Base-by-base conservation (phyloP, 2,113 vertebrate genomes). In the Numida meleagris region DNA sequence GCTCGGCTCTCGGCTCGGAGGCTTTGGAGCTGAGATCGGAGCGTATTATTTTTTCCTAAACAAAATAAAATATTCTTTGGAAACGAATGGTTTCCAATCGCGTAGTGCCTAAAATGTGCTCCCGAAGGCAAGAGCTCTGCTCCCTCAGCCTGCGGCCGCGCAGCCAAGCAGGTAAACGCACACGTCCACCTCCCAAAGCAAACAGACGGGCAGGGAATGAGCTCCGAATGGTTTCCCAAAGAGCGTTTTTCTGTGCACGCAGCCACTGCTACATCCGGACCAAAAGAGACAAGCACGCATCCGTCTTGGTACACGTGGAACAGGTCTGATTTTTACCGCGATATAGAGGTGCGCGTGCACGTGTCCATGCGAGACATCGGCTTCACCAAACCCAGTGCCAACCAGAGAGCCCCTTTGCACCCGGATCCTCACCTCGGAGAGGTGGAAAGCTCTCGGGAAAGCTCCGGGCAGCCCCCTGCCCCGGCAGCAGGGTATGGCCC, bases 241-340 rank as follows among this genome's bases (percentile, higher is more conserved):
- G 8, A 6, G 6, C 33, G 3, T 4, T 17, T 51, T 61, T 71
- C 38, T 5, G 42, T 53, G 23, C 21, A 36, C 46, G 4, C 76
- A 61, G 6, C 20, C 59, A 1, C 53, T 73, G 38, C 8, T 61
- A 11, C 18, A 8, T 14, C 43, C 6, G 4, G 23, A 71, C 17
- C 31, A 12, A 48, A 25, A 0, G 6, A 50, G 38, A 18, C 13
- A 10, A 27, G 11, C 34, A 2, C 1, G 2, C 21, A 25, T 3
- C 33, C 25, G 4, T 4, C 7, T 6, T 4, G 6, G 13, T 38
- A 11, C 4, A 10, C 2, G 2, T 1, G 36, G 23, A 5, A 31
- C 17, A 18, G 50, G 42, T 51, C 34, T 8, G 17, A 40, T 53
- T 80, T 5, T 29, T 3, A 2, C 1, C 12, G 33, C 8, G 1